These are phyloP conservation scores for Nautilus pompilius DNA, from an alignment of 1,140 invertebrate genomes.

Conservation along the genomic window DNA sequence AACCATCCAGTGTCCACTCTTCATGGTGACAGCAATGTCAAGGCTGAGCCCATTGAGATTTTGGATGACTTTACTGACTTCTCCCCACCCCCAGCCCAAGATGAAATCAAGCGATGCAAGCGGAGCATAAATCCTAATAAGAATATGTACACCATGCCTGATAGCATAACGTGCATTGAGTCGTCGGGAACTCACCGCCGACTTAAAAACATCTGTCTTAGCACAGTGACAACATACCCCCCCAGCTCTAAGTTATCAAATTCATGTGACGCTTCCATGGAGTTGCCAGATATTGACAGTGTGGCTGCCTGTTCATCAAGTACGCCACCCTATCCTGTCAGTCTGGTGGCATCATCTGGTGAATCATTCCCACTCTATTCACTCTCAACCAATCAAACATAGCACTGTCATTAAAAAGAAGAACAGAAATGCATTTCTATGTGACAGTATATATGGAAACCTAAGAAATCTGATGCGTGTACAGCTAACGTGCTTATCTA, in stretches of 20 bases:
- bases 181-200: background rate
- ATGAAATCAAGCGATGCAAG: background rate
- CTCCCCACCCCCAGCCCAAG: background rate
- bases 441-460: no score
- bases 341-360: background rate
- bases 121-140: background rate
- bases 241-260: background rate
- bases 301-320: background rate
- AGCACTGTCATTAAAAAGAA: no score
- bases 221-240: background rate
- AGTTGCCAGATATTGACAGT: background rate
- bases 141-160: background rate
- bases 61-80: background rate
- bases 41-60: conserved; percentile 1
- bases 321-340: background rate
- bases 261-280: background rate
- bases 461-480: no score
- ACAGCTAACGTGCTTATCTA: no score
- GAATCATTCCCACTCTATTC: conserved; percentile 1
- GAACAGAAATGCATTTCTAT: no score
- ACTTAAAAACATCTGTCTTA: background rate
- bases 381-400: background rate
- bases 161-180: no score
- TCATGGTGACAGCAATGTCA: background rate
- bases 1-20: background rate